Evolutionary conservation across 2,797 vertebrate species (phyloP), one percentile per base, ranked within the genome.

Genomic region (Corythornis leucogaster): DNA sequence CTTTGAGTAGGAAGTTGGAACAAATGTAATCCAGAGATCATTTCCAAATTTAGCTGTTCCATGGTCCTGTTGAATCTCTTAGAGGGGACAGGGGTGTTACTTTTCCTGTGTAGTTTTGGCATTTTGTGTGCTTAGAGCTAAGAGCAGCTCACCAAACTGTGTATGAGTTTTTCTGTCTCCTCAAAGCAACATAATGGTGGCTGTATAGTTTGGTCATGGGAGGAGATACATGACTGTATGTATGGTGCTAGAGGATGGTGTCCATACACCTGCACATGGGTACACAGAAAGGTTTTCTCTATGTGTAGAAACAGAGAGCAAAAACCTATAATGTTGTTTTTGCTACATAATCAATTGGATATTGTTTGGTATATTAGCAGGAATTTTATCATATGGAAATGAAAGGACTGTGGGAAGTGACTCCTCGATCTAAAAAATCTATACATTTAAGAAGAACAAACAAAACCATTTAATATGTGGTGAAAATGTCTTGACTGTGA

Each of bases 31-130:
- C 6, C 11, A 35, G 50, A 85, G 15, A 38, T 73, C 9, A 8
- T 19, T 45, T 83, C 54, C 30, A 68, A 26, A n/a, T 14, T 53
- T 42, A 57, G 16, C 17, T 70, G 3, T 59, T 82, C 57, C 6
- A 2, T 8, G 13, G 20, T 9, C 45, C 31, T 59, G 12, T 38
- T 3, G 11, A 40, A 45, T n/a, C 53, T 55, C 19, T 12, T 3
- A 9, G 51, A 51, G 5, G 0, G 7, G 6, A 1, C 30, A 9
- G 5, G 14, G 13, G 6, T 6, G 8, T 42, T 62, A 15, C 2
- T 66, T 81, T n/a, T 57, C n/a, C n/a, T 63, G 3, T 45, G 43
- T 21, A 67, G 53, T 62, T 66, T 19, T 62, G 11, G 0, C 1
- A 2, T 55, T 66, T 8, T 19, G 12, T 9, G 11, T 48, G 31